Evolutionary conservation across 2,888 invertebrate genomes (phyloP), one percentile per base, ranked within the genome.

Genomic region (Allophyes oxyacanthae): DNA sequence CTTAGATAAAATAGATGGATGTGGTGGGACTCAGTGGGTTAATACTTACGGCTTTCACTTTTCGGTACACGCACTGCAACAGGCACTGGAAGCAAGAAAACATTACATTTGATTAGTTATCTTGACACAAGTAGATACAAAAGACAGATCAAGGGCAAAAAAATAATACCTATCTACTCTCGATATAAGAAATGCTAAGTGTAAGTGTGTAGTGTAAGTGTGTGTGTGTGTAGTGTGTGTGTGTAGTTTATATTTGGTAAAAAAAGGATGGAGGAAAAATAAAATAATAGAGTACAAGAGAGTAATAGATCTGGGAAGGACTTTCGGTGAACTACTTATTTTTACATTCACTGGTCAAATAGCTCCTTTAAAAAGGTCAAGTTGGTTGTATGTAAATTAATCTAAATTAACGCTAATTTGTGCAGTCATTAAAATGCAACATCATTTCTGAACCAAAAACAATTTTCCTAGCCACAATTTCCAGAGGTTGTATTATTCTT

Each of bases 51-150:
- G 97, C 97, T 94, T 96, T 95, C 94, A 97, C 96, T 95, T 96
- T 96, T 76, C 96, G 94, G 91, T 97, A 97, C 67, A 97, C 96
- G 88, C 97, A 97, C 85, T 97, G 97, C 78, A 97, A 94, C 60
- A 97, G 93, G 80, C 97, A 97, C 97, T 97, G 94, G 82, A 95
- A 96, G 51, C 30, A 57, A 38, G 58, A 52, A 68, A 59, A 54
- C 28, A 28, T 25, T 56, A 53, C 36, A 36, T 49, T 41, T 30
- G 3, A 49, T 72, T 45, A 58, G 34, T 36, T 51, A 32, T 26
- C 13, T 40, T 7, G 3, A 10, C 3, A 26, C 11, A 26, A n/a
- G 7, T n/a, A n/a, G n/a, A n/a, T n/a, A n/a, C 9, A 32, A n/a
- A 32, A 9, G 8, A 32, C 6, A 32, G 28, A 28, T 28, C 6